These are phyloP conservation scores for Xestia xanthographa DNA, from an alignment of 2,888 invertebrate species.

Conservation along the genomic window DNA sequence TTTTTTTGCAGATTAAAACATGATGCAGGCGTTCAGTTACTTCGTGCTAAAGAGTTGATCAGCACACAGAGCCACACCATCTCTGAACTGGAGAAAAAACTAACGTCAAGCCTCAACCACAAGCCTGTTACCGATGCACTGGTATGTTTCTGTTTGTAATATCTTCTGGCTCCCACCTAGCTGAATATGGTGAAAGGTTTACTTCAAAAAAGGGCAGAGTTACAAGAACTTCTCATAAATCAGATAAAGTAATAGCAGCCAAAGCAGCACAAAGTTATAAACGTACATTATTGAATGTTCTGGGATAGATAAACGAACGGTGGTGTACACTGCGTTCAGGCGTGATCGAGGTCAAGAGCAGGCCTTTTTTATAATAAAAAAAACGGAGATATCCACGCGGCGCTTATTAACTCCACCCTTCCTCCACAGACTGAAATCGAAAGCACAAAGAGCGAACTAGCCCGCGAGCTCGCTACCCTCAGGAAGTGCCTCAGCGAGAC, in stretches of 20 bases:
- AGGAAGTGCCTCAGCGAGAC: slow-evolving; percentile 78
- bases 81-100: slow-evolving; percentile 85
- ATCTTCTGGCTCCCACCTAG: background rate
- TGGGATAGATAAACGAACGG: background rate
- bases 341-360: no score
- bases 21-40: slow-evolving; percentile 81
- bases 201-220: background rate
- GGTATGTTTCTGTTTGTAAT: slow-evolving; percentile 66
- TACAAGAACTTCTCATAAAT: background rate
- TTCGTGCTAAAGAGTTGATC: slow-evolving; percentile 80
- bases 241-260: background rate
- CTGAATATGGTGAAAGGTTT: background rate
- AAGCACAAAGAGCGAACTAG: slow-evolving; percentile 82
- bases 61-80: slow-evolving; percentile 83
- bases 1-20: slow-evolving; percentile 81
- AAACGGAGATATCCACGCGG: background rate
- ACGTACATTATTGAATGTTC: background rate
- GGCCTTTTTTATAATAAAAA: no score
- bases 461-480: slow-evolving; percentile 82
- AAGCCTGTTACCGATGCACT: slow-evolving; percentile 75
- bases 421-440: slow-evolving; percentile 85
- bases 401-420: background rate
- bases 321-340: background rate
- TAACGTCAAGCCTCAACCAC: slow-evolving; percentile 72
- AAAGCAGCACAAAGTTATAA: no score